These are phyloP conservation scores for Discoglossus pictus DNA, from an alignment of 2,797 vertebrate genomes.

Conservation along the genomic window DNA sequence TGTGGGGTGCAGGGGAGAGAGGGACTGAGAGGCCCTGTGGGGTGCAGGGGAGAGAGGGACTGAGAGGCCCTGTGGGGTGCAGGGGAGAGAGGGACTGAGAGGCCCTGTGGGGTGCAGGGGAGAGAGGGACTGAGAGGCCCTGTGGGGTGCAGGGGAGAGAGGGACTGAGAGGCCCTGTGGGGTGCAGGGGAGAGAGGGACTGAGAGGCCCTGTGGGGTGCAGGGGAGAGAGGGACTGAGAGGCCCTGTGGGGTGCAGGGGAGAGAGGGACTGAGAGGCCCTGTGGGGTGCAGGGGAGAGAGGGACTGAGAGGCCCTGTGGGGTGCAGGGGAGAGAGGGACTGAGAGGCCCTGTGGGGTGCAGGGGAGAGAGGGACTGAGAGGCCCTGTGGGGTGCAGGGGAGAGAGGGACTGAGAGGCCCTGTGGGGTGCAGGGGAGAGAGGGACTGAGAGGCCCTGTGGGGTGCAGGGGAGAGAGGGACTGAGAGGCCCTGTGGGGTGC, in stretches of 20 bases:
- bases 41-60: not conserved
- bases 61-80: not conserved
- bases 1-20: fast-evolving
- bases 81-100: not conserved
- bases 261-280: not conserved
- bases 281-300: not conserved
- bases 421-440: fast-evolving
- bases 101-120: no score
- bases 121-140: no score
- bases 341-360: no score
- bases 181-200: no score
- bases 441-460: fast-evolving
- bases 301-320: not conserved
- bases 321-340: no score
- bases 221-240: fast-evolving
- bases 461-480: not conserved
- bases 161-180: no score
- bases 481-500: not conserved
- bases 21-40: fast-evolving
- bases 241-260: not conserved
- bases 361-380: fast-evolving
- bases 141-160: fast-evolving
- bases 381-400: no score
- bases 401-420: not conserved
- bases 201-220: no score